A percentile compares a stretch with the other conserved stretches of the same genome.
These are phyloP conservation scores for Peromyscus californicus DNA, from an alignment of 2,113 vertebrate species.

Conservation along the genomic window DNA sequence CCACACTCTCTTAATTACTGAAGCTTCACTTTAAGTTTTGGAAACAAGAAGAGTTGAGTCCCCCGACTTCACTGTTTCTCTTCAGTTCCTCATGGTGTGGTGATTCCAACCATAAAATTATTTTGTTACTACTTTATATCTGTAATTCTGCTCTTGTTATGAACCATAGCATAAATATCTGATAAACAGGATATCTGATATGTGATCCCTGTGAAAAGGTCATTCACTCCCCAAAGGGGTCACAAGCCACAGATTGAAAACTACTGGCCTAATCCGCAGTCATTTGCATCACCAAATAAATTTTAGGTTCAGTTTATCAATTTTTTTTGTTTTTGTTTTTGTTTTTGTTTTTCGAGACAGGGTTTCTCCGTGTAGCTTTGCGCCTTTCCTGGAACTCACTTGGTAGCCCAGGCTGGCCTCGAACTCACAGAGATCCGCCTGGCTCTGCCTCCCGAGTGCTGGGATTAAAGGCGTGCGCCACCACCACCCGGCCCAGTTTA, in stretches of 20 bases:
- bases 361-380: too few relatives aligned
- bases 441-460: too few relatives aligned
- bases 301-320: neutral
- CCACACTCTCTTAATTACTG: neutral
- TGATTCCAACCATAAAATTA: neutral
- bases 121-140: neutral
- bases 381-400: too few relatives aligned
- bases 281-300: constrained; percentile 13
- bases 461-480: too few relatives aligned
- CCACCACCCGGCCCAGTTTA: too few relatives aligned
- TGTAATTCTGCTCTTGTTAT: neutral
- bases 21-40: neutral
- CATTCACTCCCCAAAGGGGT: neutral
- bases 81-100: neutral
- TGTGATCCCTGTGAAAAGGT: neutral
- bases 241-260: neutral
- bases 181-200: neutral
- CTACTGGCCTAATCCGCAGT: neutral
- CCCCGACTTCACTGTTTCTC: constrained; percentile 5
- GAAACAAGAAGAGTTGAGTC: neutral
- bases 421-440: too few relatives aligned
- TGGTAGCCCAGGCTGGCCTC: too few relatives aligned
- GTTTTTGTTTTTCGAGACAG: too few relatives aligned
- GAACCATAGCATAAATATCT: neutral
- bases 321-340: too few relatives aligned